Base-by-base conservation (phyloP, 1,140 invertebrate species). In the Nymphalis io region DNA sequence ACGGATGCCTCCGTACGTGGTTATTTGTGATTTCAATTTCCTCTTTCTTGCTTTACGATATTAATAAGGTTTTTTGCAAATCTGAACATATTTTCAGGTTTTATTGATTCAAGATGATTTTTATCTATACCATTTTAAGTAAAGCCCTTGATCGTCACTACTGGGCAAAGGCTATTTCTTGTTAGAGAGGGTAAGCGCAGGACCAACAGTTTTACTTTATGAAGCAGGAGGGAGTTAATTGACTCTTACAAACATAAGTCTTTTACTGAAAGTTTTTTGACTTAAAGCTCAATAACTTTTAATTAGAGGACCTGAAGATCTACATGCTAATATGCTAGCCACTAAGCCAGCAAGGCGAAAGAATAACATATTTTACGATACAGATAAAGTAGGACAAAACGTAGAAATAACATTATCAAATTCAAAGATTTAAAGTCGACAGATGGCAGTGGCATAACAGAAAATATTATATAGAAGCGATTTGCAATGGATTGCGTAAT, bases 401-500 rank as follows among this genome's bases (percentile, higher is more conserved):
- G 16, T 23, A 12, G 8, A 46, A 23, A 44, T 18, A 61, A 33
- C 44, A 62, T 62, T 6, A 62, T 51, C 16, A 55, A 40, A 27
- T 0, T 55, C 53, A 39, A 23, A 48, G 39, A 59, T 59, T 59
- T 48, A 48, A 59, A 59, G 42, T 55, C 39, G 53, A 27, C 55
- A 67, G 64, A 58, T 48, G 55, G 23, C 55, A 23, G 27, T 48
- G 23, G 3, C 55, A 27, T 27, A 1, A 16, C 53, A 55, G 51
- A 15, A 55, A 15, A 55, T 23, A 48, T 58, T 40, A 64, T 57
- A 57, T 64, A 64, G 48, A 63, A 23, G 38, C 20, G 33, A 51
- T 39, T 64, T 42, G 51, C 62, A 64, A 21, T 38, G 51, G 23
- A 33, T 64, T 64, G 38, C 51, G 62, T 55, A 64, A 64, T 51